Percentiles rank a stretch among this genome's conserved stretches.
Evolutionary conservation across 1,140 invertebrate species (phyloP).

Genomic region (Drosophila biarmipes): DNA sequence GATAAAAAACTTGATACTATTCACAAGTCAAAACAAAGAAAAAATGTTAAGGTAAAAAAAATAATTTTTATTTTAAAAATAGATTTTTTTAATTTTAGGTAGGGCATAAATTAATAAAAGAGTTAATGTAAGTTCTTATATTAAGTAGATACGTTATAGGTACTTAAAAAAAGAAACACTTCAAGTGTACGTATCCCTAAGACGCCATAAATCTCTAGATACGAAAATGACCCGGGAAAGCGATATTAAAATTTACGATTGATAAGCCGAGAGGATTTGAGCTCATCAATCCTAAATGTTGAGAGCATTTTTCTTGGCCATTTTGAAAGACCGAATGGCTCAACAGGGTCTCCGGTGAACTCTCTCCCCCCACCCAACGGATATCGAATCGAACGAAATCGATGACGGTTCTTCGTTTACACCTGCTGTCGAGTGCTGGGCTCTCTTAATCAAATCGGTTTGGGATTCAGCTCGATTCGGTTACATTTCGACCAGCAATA

Average conservation of each 20-base stretch:
- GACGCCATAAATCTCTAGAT: neutral
- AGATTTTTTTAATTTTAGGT: too few relatives aligned
- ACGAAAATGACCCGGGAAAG: neutral
- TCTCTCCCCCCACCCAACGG: neutral
- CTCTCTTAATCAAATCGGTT: neutral
- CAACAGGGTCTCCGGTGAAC: neutral
- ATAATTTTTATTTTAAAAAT: too few relatives aligned
- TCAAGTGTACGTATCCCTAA: neutral
- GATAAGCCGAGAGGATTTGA: neutral
- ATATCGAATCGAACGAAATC: neutral
- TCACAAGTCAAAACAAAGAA: neutral
- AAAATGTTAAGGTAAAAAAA: neutral
- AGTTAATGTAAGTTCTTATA: too few relatives aligned
- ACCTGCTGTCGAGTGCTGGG: neutral
- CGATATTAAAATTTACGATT: slow-evolving; percentile 1
- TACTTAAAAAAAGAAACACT: neutral
- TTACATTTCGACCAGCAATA: slow-evolving; percentile 10
- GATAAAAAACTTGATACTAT: neutral
- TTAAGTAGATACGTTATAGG: too few relatives aligned
- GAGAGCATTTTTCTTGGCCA: neutral
- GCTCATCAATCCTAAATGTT: neutral
- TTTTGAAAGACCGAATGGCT: neutral
- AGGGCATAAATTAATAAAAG: too few relatives aligned
- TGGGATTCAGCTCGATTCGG: neutral
- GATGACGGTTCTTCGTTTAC: neutral